Percentiles rank a stretch among this genome's conserved stretches.
phyloP scores from a whole-genome alignment of 2,113 vertebrate genomes.

The Microtus pennsylvanicus region DNA sequence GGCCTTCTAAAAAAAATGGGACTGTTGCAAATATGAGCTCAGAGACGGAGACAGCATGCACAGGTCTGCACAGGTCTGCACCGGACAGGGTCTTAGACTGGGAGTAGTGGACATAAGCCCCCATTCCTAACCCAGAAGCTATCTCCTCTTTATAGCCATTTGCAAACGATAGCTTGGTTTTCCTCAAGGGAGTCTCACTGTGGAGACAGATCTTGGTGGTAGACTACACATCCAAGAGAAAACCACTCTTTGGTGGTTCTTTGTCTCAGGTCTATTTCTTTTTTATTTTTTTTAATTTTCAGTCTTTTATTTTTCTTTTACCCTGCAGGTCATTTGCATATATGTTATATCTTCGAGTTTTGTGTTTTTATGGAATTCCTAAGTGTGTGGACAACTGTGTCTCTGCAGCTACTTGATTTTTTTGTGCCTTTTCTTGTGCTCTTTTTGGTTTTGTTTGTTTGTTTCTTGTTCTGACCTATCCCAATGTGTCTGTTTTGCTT shows the following conservation, averaged over 20 bases:
- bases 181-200: neutral
- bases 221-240: neutral
- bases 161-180: neutral
- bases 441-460: neutral
- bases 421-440: neutral
- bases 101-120: neutral
- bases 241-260: neutral
- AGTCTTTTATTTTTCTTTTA: neutral
- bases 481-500: neutral
- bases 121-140: neutral
- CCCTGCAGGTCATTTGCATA: neutral
- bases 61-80: neutral
- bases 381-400: neutral
- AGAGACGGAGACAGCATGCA: neutral
- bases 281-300: neutral
- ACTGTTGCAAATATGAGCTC: too few relatives aligned
- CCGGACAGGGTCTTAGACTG: neutral
- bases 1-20: neutral
- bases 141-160: neutral
- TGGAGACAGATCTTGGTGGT: neutral
- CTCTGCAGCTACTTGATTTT: neutral
- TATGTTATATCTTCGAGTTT: neutral
- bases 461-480: neutral
- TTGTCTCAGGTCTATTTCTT: neutral
- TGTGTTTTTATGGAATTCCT: neutral